Evolutionary conservation across 2,113 vertebrate species (phyloP), one percentile per base, ranked within the genome.

Genomic region (Corythaixoides concolor): DNA sequence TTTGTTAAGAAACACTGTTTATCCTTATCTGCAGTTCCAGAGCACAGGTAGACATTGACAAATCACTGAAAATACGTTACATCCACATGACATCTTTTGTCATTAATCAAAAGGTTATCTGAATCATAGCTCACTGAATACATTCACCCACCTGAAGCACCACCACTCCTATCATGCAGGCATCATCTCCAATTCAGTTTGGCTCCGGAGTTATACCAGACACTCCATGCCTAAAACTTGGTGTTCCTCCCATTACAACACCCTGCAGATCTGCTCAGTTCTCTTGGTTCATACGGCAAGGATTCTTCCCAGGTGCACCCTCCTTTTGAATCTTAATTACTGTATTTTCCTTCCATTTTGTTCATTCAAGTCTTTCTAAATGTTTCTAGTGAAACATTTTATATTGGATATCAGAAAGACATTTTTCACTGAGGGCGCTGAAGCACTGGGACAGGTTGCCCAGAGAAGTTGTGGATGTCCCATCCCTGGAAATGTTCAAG

Each of bases 211-310:
- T 23, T 13, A 43, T 8, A 47, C 8, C 30, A 88, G 23, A 10
- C n/a, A 19, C 12, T 66, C 35, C 9, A 1, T 24, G 37, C 43
- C 33, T 24, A 69, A 68, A 84, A 43, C 9, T 33, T 15, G 2
- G 5, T 41, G 16, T 6, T 66, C 19, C 33, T 88, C 35, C n/a
- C 41, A 24, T 0, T 2, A 17, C 23, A n/a, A n/a, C 8, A 19
- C 27, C 35, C 39, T 24, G n/a, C n/a, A 75, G 28, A 43, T 88
- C 45, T 35, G 47, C 23, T 15, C 66, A 41, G 33, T 32, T 72
- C 64, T 45, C 12, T 17, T 11, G 3, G 30, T 7, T 59, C 39
- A 30, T 3, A 27, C 2, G 67, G n/a, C 39, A 32, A 41, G 37
- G 50, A 47, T 18, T 73, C 7, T 41, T 64, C 28, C 21, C 37